These are phyloP conservation scores for Anguilla pacifica DNA, from an alignment of 2,797 vertebrate species.

Conservation along the genomic window DNA sequence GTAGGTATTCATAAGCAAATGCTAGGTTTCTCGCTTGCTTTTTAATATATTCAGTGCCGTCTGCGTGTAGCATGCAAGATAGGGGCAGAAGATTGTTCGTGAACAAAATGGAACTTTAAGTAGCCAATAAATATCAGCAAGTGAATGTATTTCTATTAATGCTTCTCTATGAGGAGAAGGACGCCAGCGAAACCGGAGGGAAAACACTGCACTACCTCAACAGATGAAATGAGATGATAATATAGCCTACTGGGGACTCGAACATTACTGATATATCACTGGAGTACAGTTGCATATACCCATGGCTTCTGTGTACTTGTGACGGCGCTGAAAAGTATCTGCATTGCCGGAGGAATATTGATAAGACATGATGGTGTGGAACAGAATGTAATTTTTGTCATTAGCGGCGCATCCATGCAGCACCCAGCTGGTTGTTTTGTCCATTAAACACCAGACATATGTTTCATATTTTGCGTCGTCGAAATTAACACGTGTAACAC, in stretches of 20 bases:
- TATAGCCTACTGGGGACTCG: not conserved
- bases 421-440: slow-evolving; percentile 1
- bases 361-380: slow-evolving; percentile 45
- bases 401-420: slow-evolving; percentile 43
- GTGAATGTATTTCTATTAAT: not conserved
- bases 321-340: not conserved
- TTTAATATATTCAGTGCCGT: not conserved
- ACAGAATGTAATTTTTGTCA: slow-evolving; percentile 47
- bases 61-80: not conserved
- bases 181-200: not conserved
- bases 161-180: not conserved
- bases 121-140: not conserved
- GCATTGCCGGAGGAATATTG: slow-evolving; percentile 23
- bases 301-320: not conserved
- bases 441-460: slow-evolving; percentile 17
- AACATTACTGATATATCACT: not conserved
- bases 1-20: not conserved
- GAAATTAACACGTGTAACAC: slow-evolving; percentile 32
- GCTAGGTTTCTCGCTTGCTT: not conserved
- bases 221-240: not conserved
- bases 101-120: not conserved
- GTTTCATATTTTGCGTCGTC: slow-evolving; percentile 24
- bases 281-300: not conserved
- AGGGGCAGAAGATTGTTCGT: too few relatives aligned
- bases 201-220: not conserved